Evolutionary conservation across 2,888 invertebrate species (phyloP), one percentile per base, ranked within the genome.

Genomic region (Shargacucullia verbasci): DNA sequence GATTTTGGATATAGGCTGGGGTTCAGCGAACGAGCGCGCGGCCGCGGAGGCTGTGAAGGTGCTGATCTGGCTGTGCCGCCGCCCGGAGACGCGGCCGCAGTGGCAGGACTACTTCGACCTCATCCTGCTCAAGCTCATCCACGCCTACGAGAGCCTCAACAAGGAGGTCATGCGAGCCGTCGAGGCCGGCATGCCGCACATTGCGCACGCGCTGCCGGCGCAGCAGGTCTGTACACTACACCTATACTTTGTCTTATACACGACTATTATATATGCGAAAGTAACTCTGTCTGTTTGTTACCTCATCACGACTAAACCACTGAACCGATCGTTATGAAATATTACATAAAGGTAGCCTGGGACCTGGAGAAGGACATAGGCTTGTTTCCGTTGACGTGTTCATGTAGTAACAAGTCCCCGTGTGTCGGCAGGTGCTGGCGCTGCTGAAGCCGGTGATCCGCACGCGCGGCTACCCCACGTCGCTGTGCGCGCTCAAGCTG

Each of bases 401-500:
- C n/a, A n/a, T n/a, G n/a, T n/a, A n/a, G n/a, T n/a, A 40, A n/a
- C 8, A 10, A 11, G 6, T 11, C 9, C 13, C 5, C 0, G 7
- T 13, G 9, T 31, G 11, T 5, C 95, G 96, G 69, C 95, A 97
- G 86, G 92, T 93, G 59, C 80, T 93, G 1, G 90, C 90, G 0
- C 84, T 97, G 0, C 94, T 98, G 13, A 96, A 96, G 78, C 98
- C 99, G 0, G 96, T 99, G 77, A 98, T 99, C 73, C 96, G 97
- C 29, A 98, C 98, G 0, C 97, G 97, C 73, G 96, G 97, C 15
- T 97, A 96, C 92, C 98, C 99, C 0, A 96, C 97, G 55, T 97
- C 98, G 83, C 95, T 98, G 87, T 98, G 98, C 71, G 98, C 98
- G 58, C 97, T 99, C 44, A 99, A 99, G 94, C 96, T 99, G 94